Evolutionary conservation across 1,140 invertebrate genomes (phyloP), one percentile per base, ranked within the genome.

Genomic region (Drosophila nigrodunni): DNA sequence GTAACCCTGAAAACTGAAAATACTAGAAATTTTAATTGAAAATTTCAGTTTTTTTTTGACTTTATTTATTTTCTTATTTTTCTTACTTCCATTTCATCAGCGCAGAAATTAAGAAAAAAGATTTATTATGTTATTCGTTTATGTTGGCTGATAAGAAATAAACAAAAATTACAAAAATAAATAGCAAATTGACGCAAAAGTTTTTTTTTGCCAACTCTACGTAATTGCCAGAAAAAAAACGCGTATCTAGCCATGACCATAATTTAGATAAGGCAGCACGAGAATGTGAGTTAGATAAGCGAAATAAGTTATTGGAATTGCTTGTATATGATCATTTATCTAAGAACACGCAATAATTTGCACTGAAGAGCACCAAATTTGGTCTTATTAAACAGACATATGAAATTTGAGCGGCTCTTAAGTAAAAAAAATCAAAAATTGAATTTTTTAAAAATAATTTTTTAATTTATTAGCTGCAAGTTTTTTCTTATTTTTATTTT

Each of bases 91-190:
- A 21, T 21, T 21, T 21, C 18, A 21, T 21, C 18, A 21, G 18
- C 18, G 18, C 18, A 21, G 18, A 21, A 21, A 21, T 21, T 21
- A 21, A 21, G 1, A 21, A 21, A 21, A 62, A 62, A 37, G 46
- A 62, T 64, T 50, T 65, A 65, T 65, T 62, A 52, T 64, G 34
- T 46, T 55, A 34, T 55, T 44, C 21, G 47, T 25, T 55, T 66
- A 55, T 66, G 50, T 34, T 66, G 30, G 2, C 10, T 25, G 62
- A 66, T 66, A 66, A 55, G 41, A 13, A 15, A 3, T 7, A 21
- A 9, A 43, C 15, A 43, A n/a, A 43, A 43, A 0, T 21, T 21
- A 3, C 10, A 0, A 13, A 43, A 7, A 25, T 21, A 50, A 61
- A 61, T 43, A 15, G 46, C 35, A 59, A 10, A 43, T 52, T 69